Percentiles rank a stretch among this genome's conserved stretches.
Conservation (phyloP, 2,113 vertebrate genomes). For the Ptilonorhynchus violaceus region DNA sequence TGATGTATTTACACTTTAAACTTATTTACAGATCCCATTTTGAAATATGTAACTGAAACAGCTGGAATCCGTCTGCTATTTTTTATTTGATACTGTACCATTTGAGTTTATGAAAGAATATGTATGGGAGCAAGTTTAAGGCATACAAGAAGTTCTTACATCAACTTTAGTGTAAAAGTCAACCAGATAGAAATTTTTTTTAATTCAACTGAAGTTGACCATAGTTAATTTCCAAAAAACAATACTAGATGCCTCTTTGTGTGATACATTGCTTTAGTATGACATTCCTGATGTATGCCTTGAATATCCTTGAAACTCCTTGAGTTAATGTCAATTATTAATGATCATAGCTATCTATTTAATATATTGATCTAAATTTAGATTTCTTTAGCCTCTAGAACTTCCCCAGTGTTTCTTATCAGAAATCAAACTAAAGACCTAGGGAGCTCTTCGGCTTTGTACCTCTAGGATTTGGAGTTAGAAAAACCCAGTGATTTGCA, state of each 20-base stretch:
- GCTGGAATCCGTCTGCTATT: neutral
- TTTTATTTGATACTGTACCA: neutral
- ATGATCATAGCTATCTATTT: neutral
- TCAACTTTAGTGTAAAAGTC: neutral
- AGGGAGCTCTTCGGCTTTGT: neutral
- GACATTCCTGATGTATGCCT: neutral
- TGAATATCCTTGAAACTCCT: neutral
- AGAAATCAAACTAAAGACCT: neutral
- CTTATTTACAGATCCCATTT: neutral
- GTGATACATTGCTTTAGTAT: neutral
- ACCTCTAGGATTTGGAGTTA: neutral
- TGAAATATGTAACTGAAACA: neutral
- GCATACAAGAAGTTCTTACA: neutral
- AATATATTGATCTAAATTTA: neutral
- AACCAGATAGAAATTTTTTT: neutral
- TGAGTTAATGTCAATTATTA: neutral
- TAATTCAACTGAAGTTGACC: neutral
- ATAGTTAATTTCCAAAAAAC: neutral
- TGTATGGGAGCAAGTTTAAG: neutral
- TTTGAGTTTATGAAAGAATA: neutral
- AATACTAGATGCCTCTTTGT: neutral
- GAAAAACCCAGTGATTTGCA: neutral
- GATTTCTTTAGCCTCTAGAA: neutral
- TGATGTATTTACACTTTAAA: neutral
- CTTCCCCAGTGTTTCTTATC: neutral